These are phyloP conservation scores for Tachysurus fulvidraco DNA, from an alignment of 2,113 vertebrate genomes.

Conservation along the genomic window DNA sequence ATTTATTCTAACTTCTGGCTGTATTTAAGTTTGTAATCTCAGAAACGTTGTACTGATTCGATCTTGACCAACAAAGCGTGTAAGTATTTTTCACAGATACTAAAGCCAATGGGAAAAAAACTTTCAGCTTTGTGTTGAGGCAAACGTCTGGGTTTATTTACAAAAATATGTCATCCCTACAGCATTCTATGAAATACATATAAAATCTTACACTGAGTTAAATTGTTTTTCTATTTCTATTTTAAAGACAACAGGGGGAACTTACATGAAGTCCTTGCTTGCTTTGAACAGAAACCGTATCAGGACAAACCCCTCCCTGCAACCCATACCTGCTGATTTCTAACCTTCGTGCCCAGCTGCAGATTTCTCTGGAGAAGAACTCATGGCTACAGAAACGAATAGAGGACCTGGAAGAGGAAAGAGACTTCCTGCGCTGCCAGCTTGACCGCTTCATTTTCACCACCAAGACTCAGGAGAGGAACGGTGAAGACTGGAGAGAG, in stretches of 20 bases:
- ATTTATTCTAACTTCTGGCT: too few relatives aligned
- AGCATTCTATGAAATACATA: not conserved
- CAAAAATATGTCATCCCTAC: too few relatives aligned
- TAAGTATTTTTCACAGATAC: too few relatives aligned
- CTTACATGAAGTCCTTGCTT: not conserved
- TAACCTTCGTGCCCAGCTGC: conserved; percentile 81
- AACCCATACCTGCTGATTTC: conserved; percentile 78
- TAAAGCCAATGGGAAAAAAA: too few relatives aligned
- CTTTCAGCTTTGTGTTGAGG: too few relatives aligned
- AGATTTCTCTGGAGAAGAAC: conserved; percentile 86
- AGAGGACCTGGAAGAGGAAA: conserved; percentile 86
- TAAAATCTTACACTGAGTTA: not conserved
- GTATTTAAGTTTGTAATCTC: too few relatives aligned
- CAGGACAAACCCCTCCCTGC: conserved; percentile 65
- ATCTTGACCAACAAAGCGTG: too few relatives aligned
- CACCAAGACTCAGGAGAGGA: conserved; percentile 71
- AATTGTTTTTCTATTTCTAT: not conserved
- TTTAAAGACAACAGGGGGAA: not conserved
- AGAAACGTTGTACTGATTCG: too few relatives aligned
- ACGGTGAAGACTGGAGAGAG: conserved; percentile 20
- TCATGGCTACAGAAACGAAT: conserved; percentile 87
- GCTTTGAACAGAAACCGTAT: conserved; percentile 56
- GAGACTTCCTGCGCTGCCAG: conserved; percentile 86
- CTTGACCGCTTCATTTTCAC: conserved; percentile 83
- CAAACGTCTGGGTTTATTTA: too few relatives aligned